Conservation (phyloP, 1,140 invertebrate genomes). For the Drosophila baimaii region DNA sequence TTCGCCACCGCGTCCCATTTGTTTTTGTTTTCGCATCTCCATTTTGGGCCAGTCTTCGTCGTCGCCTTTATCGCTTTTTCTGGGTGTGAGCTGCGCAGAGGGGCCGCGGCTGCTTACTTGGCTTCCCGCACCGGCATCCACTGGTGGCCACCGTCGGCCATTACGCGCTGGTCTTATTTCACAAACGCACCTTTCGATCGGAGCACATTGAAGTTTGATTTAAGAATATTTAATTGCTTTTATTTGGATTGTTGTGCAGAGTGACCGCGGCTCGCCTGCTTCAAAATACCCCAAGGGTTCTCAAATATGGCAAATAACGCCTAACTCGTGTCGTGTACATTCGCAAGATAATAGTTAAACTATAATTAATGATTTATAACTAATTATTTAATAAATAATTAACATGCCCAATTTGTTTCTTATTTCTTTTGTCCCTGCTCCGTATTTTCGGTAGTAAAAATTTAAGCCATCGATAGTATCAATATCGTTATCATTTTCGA, state of each 20-base stretch:
- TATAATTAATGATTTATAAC: not conserved
- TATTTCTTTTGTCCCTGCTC: not conserved
- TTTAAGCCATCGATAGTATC: too few species aligned
- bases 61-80: constrained; percentile 54
- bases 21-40: constrained; percentile 56
- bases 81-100: constrained; percentile 70
- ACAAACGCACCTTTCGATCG: constrained; percentile 5
- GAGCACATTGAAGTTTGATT: constrained; percentile 8
- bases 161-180: not conserved
- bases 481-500: too few species aligned
- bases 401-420: not conserved
- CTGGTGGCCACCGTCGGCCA: constrained; percentile 5
- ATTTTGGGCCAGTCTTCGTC: constrained; percentile 23
- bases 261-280: constrained; percentile 1
- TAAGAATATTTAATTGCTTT: constrained; percentile 46
- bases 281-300: not conserved
- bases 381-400: not conserved
- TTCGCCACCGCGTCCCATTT: constrained; percentile 42
- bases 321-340: not conserved
- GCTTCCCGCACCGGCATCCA: constrained; percentile 20
- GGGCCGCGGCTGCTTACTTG: constrained; percentile 27
- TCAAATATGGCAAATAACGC: not conserved
- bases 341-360: not conserved
- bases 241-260: constrained; percentile 44
- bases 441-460: not conserved